Conservation (phyloP, 2,888 invertebrate genomes). For the Meganola albula region DNA sequence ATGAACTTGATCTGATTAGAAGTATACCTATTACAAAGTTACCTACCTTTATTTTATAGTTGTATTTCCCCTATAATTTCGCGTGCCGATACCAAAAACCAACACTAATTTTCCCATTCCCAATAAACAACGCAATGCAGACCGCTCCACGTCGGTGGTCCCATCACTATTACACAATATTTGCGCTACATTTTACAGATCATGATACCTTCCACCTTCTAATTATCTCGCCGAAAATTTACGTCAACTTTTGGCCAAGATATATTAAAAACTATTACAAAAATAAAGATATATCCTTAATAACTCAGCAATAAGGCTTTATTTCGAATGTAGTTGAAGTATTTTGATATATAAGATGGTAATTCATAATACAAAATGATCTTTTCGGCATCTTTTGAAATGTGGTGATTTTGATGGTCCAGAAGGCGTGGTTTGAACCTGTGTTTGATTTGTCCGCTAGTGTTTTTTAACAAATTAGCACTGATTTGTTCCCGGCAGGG, state of each 20-base stretch:
- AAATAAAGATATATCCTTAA: background rate
- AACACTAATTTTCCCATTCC: constrained; percentile 18
- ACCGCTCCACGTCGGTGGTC: constrained; percentile 45
- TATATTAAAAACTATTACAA: constrained; percentile 5
- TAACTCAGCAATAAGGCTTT: background rate
- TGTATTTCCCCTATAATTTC: too few relatives aligned
- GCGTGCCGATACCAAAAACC: constrained; percentile 2
- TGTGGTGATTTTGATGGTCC: constrained; percentile 28
- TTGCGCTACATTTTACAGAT: constrained; percentile 47
- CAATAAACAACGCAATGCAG: constrained; percentile 15
- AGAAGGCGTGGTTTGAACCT: constrained; percentile 33
- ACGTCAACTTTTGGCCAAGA: constrained; percentile 27
- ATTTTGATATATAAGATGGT: constrained; percentile 9
- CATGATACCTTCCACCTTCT: constrained; percentile 43
- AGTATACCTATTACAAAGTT: too few relatives aligned
- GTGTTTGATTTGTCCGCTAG: constrained; percentile 46
- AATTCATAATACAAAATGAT: constrained; percentile 28
- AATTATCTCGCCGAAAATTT: constrained; percentile 52
- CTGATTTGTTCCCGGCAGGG: constrained; percentile 40
- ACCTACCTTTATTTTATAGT: too few relatives aligned
- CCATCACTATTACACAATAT: constrained; percentile 45
- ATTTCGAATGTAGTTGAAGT: background rate
- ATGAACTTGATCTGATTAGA: too few relatives aligned
- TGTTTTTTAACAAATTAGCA: constrained; percentile 56
- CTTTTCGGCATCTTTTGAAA: constrained; percentile 38